phyloP scores from a whole-genome alignment of 2,888 invertebrate genomes.

The Nomada ruficornis region DNA sequence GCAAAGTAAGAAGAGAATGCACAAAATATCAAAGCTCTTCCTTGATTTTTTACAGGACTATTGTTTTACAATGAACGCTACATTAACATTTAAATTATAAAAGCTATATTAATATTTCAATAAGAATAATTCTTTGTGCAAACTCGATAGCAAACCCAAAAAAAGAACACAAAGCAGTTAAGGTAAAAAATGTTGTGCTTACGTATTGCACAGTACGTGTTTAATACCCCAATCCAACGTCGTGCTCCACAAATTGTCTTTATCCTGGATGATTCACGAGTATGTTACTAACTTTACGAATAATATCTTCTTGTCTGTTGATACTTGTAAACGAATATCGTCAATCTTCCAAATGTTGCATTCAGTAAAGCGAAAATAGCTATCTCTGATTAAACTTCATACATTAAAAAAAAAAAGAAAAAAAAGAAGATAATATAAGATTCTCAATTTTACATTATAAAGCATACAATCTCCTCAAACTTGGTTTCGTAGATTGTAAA shows the following conservation, averaged over 20 bases:
- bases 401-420: neutral
- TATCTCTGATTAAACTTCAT: neutral
- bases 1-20: conserved; percentile 20
- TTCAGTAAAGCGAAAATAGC: neutral
- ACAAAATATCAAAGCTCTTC: conserved; percentile 22
- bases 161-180: conserved; percentile 43
- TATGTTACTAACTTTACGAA: conserved; percentile 52
- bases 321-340: neutral
- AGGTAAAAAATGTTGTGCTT: conserved; percentile 64
- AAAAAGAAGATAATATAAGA: neutral
- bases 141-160: conserved; percentile 29
- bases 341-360: conserved; percentile 21
- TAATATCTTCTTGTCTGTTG: conserved; percentile 43
- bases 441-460: conserved; percentile 13
- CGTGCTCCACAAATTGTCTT: conserved; percentile 52
- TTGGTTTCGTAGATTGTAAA: neutral
- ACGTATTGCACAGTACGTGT: conserved; percentile 61
- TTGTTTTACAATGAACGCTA: neutral
- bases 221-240: conserved; percentile 66
- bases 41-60: neutral
- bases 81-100: neutral
- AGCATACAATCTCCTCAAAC: conserved; percentile 11
- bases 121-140: conserved; percentile 31
- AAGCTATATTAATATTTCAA: neutral
- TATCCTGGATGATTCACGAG: conserved; percentile 58